Base-by-base conservation (phyloP, 2,797 vertebrate genomes). In the Eulemur mongoz region DNA sequence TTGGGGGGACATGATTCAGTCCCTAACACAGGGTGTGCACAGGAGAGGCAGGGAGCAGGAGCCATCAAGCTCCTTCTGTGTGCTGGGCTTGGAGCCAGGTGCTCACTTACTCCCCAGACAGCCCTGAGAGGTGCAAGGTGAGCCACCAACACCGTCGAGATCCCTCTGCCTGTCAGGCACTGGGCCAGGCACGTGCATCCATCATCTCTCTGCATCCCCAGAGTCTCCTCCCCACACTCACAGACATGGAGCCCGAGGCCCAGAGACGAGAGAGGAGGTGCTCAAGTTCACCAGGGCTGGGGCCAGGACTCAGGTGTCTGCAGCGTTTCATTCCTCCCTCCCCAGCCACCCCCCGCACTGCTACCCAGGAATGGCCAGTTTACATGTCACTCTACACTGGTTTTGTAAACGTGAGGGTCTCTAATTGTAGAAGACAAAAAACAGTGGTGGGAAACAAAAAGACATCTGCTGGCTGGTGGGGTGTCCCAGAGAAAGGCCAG, bases 1-100 rank as follows among this genome's bases (percentile, higher is more conserved):
- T 57, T 43, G 13, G 18, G 63, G 9, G n/a, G 63, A 32, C 11
- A 2, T 4, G 25, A n/a, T n/a, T 23, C 52, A 76, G 50, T 78
- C n/a, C 9, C 4, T 17, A 38, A 40, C 23, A 35, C 7, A 59
- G n/a, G 0, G 18, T 9, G 7, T 25, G 2, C 40, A 8, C 4
- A 50, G 54, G 38, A 61, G 4, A 32, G 18, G 25, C 32, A 10
- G 43, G 40, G 76, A 57, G 11, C 13, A 6, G 30, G 5, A 27
- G 25, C 45, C 35, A 11, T 15, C 23, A 22, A 32, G 61, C 13
- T 18, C 23, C 72, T 25, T 18, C 35, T 6, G 10, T 40, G 25
- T 20, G 79, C 65, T 20, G 61, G 80, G 27, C 14, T 12, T 63
- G 73, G 35, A 54, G 72, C 32, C 27, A 32, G 40, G n/a, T 5